These are phyloP conservation scores for Thamnaconus septentrionalis DNA, from an alignment of 2,113 vertebrate genomes.

Conservation along the genomic window DNA sequence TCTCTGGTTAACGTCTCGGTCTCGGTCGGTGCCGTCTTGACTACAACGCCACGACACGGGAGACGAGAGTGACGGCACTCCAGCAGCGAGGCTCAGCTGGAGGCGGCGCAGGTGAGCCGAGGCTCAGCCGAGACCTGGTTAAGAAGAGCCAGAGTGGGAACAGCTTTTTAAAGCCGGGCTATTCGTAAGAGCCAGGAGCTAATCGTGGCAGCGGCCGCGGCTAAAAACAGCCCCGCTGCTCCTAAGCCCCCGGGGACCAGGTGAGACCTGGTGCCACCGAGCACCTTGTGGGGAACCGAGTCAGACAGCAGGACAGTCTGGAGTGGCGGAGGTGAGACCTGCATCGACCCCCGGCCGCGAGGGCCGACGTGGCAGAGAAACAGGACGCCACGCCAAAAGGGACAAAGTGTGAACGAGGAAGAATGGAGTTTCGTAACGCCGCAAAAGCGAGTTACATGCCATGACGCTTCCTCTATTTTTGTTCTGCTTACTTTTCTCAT, in stretches of 20 bases:
- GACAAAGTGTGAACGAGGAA: slow-evolving; percentile 70
- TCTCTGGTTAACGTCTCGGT: no score
- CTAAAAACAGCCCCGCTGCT: slow-evolving; percentile 43
- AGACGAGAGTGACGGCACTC: no score
- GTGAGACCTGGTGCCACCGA: slow-evolving; percentile 21
- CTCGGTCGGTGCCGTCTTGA: no score
- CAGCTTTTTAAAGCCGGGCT: slow-evolving; percentile 58
- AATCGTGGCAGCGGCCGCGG: slow-evolving; percentile 40
- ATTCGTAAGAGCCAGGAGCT: slow-evolving; percentile 49
- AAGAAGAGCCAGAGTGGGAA: slow-evolving; percentile 50
- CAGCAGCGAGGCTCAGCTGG: no score
- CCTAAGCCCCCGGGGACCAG: slow-evolving; percentile 32
- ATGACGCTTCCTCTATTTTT: slow-evolving; percentile 72
- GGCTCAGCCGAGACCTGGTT: slow-evolving; percentile 23
- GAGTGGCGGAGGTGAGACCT: no score
- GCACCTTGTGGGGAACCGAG: no score
- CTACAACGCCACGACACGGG: no score
- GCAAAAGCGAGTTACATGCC: slow-evolving; percentile 70
- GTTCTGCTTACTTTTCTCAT: slow-evolving; percentile 72
- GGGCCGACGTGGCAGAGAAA: not conserved
- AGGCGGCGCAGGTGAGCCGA: slow-evolving; percentile 3
- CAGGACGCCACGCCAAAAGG: slow-evolving; percentile 53
- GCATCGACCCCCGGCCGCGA: no score
- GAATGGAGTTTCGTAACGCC: slow-evolving; percentile 72
- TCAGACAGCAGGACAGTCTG: no score